Base-by-base conservation (phyloP, 2,888 invertebrate genomes). In the Gymnocheta viridis region DNA sequence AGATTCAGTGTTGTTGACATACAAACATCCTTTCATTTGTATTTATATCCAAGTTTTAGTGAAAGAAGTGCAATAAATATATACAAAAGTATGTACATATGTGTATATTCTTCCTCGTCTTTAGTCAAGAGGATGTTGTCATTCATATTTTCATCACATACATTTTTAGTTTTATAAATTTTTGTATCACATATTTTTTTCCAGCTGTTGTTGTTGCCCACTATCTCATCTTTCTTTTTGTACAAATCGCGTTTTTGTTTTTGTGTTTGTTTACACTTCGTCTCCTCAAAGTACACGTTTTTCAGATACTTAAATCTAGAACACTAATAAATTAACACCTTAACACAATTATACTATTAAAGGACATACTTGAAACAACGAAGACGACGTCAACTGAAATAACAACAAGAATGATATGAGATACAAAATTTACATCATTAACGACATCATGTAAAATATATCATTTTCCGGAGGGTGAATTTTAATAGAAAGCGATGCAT, bases 291-390 rank as follows among this genome's bases (percentile, higher is more conserved):
- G 27, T 12, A 35, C n/a, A n/a, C 41, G 17, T 27, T 32, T 62
- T 24, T 22, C 27, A 38, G 47, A 12, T 29, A 62, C 67, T 78
- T 64, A 27, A 60, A 62, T 54, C n/a, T 73, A 78, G 82, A 85
- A 79, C 76, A 79, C 69, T 85, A 86, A 69, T 72, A 83, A 83
- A 85, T 86, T 82, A 77, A 70, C 82, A 76, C 77, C 72, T 86
- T 73, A 85, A 84, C 82, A 86, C 79, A 85, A 77, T 79, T 80
- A 60, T 58, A 41, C 72, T 19, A 27, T 19, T 60, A 56, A 81
- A 81, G 79, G 80, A 82, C 62, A 82, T 54, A 19, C 56, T 62
- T 69, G 17, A 14, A 72, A 35, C 10, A 49, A 81, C 58, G 22
- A n/a, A n/a, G n/a, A 72, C 56, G 38, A 32, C n/a, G n/a, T 47